Conservation (phyloP, 2,113 vertebrate species). For the Dromas ardeola region DNA sequence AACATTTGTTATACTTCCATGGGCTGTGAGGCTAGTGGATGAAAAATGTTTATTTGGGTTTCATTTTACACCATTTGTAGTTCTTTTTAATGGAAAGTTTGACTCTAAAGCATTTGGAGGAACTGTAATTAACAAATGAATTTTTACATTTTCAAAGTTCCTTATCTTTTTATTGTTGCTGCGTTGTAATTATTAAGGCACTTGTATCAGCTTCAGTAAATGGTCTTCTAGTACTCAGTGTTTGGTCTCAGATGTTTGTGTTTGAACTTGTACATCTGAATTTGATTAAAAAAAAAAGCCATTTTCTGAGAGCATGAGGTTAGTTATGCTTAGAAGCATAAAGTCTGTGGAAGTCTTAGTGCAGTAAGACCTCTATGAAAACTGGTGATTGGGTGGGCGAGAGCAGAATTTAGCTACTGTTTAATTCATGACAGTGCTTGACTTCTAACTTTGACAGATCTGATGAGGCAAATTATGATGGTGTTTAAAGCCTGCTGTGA, state of each 20-base stretch:
- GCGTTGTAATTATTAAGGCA: not conserved
- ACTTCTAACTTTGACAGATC: not conserved
- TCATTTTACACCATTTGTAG: not conserved
- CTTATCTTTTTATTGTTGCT: not conserved
- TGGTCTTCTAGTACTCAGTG: not conserved
- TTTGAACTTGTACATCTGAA: not conserved
- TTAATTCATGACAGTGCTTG: not conserved
- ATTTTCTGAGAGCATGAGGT: not conserved
- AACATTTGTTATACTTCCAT: not conserved
- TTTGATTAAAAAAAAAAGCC: not conserved
- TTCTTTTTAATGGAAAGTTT: not conserved
- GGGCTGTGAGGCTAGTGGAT: not conserved
- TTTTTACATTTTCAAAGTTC: not conserved
- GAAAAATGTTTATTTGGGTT: not conserved
- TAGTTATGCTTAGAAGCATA: not conserved
- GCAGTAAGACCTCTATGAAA: not conserved
- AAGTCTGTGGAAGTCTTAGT: not conserved
- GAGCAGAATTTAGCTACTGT: not conserved
- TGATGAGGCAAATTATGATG: not conserved
- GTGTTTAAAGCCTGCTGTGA: not conserved
- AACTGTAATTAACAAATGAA: not conserved
- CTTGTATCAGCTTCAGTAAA: not conserved
- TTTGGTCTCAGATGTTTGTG: not conserved
- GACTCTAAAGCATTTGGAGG: not conserved
- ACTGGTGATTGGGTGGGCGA: not conserved